Conservation (phyloP, 2,888 invertebrate species). For the Pyrocoelia pectoralis region DNA sequence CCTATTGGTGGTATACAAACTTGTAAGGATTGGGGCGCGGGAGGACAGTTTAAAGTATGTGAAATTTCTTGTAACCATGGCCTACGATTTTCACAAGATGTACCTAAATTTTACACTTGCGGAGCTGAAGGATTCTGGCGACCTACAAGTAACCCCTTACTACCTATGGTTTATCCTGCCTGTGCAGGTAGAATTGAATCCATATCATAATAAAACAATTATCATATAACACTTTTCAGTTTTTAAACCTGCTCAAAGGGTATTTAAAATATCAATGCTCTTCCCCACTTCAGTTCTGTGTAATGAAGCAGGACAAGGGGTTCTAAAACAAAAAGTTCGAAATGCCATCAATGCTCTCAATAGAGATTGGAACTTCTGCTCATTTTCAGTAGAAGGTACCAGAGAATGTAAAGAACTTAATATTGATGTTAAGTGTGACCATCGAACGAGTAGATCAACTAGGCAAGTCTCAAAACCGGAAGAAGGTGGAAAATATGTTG, state of each 20-base stretch:
- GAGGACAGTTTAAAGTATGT: slow-evolving; percentile 94
- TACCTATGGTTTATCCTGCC: slow-evolving; percentile 88
- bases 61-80: slow-evolving; percentile 88
- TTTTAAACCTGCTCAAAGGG: slow-evolving; percentile 90
- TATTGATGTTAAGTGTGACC: slow-evolving; percentile 92
- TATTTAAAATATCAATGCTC: slow-evolving; percentile 91
- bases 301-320: slow-evolving; percentile 94
- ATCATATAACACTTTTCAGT: slow-evolving; percentile 63
- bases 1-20: slow-evolving; percentile 91
- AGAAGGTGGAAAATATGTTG: slow-evolving; percentile 79
- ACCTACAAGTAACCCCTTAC: slow-evolving; percentile 80
- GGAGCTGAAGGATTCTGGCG: slow-evolving; percentile 99
- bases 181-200: slow-evolving; percentile 79
- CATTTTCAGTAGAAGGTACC: slow-evolving; percentile 86
- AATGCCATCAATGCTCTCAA: slow-evolving; percentile 90
- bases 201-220: background rate
- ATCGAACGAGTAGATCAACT: slow-evolving; percentile 71
- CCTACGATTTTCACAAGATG: slow-evolving; percentile 88
- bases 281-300: slow-evolving; percentile 97
- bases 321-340: slow-evolving; percentile 87
- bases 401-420: slow-evolving; percentile 90
- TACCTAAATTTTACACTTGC: slow-evolving; percentile 97
- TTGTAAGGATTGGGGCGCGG: slow-evolving; percentile 96
- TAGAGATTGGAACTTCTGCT: slow-evolving; percentile 97
- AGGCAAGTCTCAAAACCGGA: slow-evolving; percentile 68